Evolutionary conservation across 2,888 invertebrate genomes (phyloP).

Genomic region (Ophioninae sp.): DNA sequence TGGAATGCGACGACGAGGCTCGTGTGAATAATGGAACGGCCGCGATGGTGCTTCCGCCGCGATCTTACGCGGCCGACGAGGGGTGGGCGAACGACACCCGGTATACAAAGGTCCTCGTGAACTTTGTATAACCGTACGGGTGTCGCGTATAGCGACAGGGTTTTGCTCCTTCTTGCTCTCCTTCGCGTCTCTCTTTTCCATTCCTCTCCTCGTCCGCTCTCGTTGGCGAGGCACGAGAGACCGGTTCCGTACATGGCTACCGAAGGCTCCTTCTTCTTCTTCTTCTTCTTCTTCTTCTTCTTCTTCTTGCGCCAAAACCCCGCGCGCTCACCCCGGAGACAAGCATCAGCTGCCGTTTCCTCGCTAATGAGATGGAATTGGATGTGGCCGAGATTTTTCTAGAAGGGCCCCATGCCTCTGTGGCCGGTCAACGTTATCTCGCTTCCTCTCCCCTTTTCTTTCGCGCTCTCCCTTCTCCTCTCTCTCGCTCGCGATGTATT

Average conservation of each 20-base stretch:
- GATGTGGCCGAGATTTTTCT: constrained; percentile 81
- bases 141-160: constrained; percentile 55
- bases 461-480: constrained; percentile 15
- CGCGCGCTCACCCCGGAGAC: constrained; percentile 74
- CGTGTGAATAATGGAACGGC: constrained; percentile 9
- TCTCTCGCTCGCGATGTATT: constrained; percentile 32
- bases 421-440: constrained; percentile 57
- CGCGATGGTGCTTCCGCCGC: neutral
- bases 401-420: constrained; percentile 67
- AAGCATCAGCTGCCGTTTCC: constrained; percentile 81
- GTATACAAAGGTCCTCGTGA: constrained; percentile 56
- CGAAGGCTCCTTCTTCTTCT: constrained; percentile 77
- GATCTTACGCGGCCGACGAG: neutral
- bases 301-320: constrained; percentile 74
- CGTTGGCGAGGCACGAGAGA: constrained; percentile 72
- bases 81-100: constrained; percentile 62
- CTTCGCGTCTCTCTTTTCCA: constrained; percentile 47
- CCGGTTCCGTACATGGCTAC: constrained; percentile 81
- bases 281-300: constrained; percentile 70
- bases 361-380: constrained; percentile 82
- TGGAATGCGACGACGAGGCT: neutral
- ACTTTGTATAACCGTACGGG: constrained; percentile 42
- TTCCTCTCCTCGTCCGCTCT: constrained; percentile 28
- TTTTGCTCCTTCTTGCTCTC: constrained; percentile 57
- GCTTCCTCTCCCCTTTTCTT: constrained; percentile 55